These are phyloP conservation scores for Dorcus hopei DNA, from an alignment of 2,888 invertebrate genomes.

Conservation along the genomic window DNA sequence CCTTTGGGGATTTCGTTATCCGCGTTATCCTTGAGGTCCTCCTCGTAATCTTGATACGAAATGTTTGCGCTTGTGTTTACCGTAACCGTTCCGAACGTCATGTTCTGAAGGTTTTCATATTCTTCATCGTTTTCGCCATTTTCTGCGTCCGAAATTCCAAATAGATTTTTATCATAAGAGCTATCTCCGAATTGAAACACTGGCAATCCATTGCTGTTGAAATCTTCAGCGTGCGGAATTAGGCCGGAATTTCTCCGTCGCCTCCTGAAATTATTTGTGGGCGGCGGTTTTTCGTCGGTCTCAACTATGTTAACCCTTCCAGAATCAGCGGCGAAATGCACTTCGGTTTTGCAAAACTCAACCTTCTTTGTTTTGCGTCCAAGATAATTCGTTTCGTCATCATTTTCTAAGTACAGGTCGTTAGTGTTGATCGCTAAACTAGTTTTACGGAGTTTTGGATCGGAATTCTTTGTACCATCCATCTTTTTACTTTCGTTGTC, in stretches of 20 bases:
- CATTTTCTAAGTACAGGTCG: slow-evolving; percentile 11
- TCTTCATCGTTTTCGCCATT: not conserved
- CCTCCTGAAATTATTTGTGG: slow-evolving; percentile 75
- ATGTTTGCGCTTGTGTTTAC: slow-evolving; percentile 27
- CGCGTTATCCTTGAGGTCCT: slow-evolving; percentile 30
- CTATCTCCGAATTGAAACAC: slow-evolving; percentile 67
- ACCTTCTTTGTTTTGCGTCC: slow-evolving; percentile 47
- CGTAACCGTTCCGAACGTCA: slow-evolving; percentile 20
- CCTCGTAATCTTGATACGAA: slow-evolving; percentile 12
- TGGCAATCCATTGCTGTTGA: slow-evolving; percentile 50
- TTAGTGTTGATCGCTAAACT: slow-evolving; percentile 35
- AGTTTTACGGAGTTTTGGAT: slow-evolving; percentile 30
- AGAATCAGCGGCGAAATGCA: slow-evolving; percentile 82
- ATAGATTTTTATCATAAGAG: slow-evolving; percentile 49
- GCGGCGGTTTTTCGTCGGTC: slow-evolving; percentile 83
- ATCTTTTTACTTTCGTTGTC: slow-evolving; percentile 48
- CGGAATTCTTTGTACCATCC: slow-evolving; percentile 46
- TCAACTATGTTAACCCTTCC: slow-evolving; percentile 84
- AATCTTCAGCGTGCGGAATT: slow-evolving; percentile 42
- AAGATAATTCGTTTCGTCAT: slow-evolving; percentile 4
- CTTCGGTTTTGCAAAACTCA: slow-evolving; percentile 84
- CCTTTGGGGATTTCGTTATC: slow-evolving; percentile 57
- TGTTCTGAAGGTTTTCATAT: not conserved
- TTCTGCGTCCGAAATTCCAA: slow-evolving; percentile 29
- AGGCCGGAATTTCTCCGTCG: slow-evolving; percentile 59